Evolutionary conservation across 2,113 vertebrate species (phyloP), one percentile per base, ranked within the genome.

Genomic region (Entosphenus tridentatus): DNA sequence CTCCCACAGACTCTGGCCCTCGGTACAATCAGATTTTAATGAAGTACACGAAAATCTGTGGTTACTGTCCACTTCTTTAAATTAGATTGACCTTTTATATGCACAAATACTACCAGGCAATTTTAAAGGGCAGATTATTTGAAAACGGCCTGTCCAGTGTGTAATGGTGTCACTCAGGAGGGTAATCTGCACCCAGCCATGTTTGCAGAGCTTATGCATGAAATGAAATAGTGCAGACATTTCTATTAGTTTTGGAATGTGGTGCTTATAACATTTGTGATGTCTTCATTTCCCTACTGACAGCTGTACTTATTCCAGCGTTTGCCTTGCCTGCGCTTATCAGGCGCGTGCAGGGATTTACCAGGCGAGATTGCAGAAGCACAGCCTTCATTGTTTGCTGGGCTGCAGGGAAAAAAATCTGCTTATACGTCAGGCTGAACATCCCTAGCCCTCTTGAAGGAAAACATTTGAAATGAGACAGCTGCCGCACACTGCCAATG

Each of bases 121-220:
- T 65, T 65, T 21, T n/a, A 65, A 65, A 65, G 62, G 62, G 62
- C 62, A 65, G 62, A 65, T 21, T n/a, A 65, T 65, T 65, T 16
- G 62, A 65, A 65, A 65, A 16, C 62, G 62, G 62, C 8, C 21
- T 65, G 9, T n/a, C 9, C n/a, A 10, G 62, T 16, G 9, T 65
- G 62, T 65, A 21, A 65, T 65, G 62, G 62, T 9, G 62, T 65
- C 62, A 65, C n/a, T 65, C n/a, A 16, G 9, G 8, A n/a, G 21
- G 62, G 21, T 65, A 11, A 65, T 65, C 62, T 21, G 21, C n/a
- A 65, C n/a, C 16, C 13, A n/a, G 10, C 62, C n/a, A 16, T 65
- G 62, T 21, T 65, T 65, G 10, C 62, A 9, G 21, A 65, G 21
- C n/a, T 21, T 16, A 65, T n/a, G 21, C 62, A 65, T 21, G 21